Percentiles rank a stretch among this genome's conserved stretches.
Evolutionary conservation across 2,888 invertebrate genomes (phyloP).

Genomic region (Cylindroiulus punctatus): DNA sequence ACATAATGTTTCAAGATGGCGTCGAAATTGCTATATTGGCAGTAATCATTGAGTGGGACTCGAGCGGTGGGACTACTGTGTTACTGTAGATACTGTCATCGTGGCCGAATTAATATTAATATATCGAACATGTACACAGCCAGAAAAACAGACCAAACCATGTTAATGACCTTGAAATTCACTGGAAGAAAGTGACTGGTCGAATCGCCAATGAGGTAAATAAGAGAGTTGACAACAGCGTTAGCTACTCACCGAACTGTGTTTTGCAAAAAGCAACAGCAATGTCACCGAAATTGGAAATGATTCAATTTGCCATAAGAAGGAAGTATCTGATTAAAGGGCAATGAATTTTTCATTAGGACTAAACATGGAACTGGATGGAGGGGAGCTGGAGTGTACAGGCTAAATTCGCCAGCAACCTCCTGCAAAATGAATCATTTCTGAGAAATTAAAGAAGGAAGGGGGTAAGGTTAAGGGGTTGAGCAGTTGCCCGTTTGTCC

Average conservation of each 20-base stretch:
- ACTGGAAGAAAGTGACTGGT: neutral
- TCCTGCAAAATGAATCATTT: conserved; percentile 22
- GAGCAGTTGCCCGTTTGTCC: conserved; percentile 18
- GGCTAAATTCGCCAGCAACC: neutral
- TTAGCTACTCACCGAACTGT: neutral
- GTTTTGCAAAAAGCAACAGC: neutral
- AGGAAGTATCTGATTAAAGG: conserved; percentile 29
- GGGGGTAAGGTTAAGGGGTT: conserved; percentile 14
- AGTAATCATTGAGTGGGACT: too few relatives aligned
- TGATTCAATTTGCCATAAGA: conserved; percentile 34
- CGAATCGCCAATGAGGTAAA: neutral
- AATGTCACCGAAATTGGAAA: conserved; percentile 6
- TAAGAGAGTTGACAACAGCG: neutral
- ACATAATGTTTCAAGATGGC: too few relatives aligned
- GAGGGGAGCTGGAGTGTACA: neutral
- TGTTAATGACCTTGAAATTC: neutral
- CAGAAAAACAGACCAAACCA: neutral
- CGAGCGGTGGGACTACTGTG: too few relatives aligned
- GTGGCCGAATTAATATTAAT: too few relatives aligned
- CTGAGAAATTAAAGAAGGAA: conserved; percentile 37
- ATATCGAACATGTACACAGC: too few relatives aligned
- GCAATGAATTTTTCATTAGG: neutral
- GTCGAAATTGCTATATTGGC: too few relatives aligned
- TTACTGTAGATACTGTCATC: too few relatives aligned
- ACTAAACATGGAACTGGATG: neutral